Percentiles rank a stretch among this genome's conserved stretches.
Evolutionary conservation across 2,888 invertebrate genomes (phyloP).

Genomic region (Tenthredo amoena): DNA sequence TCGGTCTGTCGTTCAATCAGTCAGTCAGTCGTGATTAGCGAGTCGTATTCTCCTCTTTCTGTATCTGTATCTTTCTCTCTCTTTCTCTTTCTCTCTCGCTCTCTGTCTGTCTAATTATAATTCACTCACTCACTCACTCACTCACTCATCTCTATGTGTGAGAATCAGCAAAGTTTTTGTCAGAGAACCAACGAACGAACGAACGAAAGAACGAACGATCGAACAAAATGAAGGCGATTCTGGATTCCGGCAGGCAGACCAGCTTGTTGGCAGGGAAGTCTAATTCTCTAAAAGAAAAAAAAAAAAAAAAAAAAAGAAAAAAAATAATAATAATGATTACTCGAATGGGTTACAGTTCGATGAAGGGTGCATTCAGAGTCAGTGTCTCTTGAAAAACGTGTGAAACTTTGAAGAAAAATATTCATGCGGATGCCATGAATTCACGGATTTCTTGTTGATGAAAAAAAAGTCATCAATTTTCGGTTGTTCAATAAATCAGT

Average conservation of each 20-base stretch:
- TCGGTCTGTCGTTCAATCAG: neutral
- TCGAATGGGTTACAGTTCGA: slow-evolving; percentile 74
- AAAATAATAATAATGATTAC: neutral
- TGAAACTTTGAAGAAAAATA: neutral
- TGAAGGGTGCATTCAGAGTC: slow-evolving; percentile 72
- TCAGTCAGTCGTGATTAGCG: slow-evolving; percentile 15
- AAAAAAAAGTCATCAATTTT: neutral
- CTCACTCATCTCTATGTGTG: neutral
- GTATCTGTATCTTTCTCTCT: neutral
- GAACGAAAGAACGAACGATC: neutral
- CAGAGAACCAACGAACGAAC: slow-evolving; percentile 30
- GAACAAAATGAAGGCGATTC: slow-evolving; percentile 4
- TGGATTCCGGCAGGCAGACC: slow-evolving; percentile 73
- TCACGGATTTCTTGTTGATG: neutral
- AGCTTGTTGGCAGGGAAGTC: slow-evolving; percentile 79
- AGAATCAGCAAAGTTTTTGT: slow-evolving; percentile 6
- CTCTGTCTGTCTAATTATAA: neutral
- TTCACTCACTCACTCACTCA: neutral
- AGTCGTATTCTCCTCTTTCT: neutral
- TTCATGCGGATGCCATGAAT: too few species aligned
- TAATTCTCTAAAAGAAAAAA: slow-evolving; percentile 75
- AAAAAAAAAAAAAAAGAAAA: slow-evolving; percentile 5
- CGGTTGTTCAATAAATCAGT: neutral
- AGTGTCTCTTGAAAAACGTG: neutral
- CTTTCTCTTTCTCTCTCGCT: neutral